A percentile compares a stretch with the other conserved stretches of the same genome.
Conservation (phyloP, 2,797 vertebrate species). For the Aythya fuligula region DNA sequence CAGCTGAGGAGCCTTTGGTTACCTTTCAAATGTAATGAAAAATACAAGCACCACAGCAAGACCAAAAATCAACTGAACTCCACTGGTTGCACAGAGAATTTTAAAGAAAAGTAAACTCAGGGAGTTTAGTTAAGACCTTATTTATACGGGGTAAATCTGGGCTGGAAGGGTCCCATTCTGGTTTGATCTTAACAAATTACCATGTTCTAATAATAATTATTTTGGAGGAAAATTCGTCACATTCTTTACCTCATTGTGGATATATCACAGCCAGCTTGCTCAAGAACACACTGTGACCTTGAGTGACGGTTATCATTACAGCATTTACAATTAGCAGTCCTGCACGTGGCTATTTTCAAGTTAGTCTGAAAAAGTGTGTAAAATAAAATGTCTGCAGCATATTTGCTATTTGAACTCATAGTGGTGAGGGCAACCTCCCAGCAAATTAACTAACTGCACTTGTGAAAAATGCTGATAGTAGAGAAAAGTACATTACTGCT, state of each 20-base stretch:
- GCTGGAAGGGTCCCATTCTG: background rate
- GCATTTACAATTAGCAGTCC: background rate
- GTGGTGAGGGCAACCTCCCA: background rate
- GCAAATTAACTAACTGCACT: constrained; percentile 25
- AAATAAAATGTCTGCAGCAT: constrained; percentile 4
- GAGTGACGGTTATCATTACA: background rate
- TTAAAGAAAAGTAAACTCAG: background rate
- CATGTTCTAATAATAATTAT: background rate
- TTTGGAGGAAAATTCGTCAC: background rate
- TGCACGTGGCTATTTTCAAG: background rate
- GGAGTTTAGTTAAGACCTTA: background rate
- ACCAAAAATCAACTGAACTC: background rate
- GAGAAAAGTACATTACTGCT: background rate
- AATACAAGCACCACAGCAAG: background rate
- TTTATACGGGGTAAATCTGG: background rate
- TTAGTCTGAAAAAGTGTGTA: background rate
- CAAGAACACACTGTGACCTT: background rate
- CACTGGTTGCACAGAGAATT: background rate
- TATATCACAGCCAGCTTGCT: background rate
- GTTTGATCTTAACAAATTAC: background rate
- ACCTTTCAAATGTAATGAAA: background rate
- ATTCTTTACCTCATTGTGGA: background rate
- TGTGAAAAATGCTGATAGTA: constrained; percentile 19
- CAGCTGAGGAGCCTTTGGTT: background rate
- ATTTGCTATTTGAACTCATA: background rate